Conservation (phyloP, 2,797 vertebrate genomes). For the Chiroxiphia lanceolata region DNA sequence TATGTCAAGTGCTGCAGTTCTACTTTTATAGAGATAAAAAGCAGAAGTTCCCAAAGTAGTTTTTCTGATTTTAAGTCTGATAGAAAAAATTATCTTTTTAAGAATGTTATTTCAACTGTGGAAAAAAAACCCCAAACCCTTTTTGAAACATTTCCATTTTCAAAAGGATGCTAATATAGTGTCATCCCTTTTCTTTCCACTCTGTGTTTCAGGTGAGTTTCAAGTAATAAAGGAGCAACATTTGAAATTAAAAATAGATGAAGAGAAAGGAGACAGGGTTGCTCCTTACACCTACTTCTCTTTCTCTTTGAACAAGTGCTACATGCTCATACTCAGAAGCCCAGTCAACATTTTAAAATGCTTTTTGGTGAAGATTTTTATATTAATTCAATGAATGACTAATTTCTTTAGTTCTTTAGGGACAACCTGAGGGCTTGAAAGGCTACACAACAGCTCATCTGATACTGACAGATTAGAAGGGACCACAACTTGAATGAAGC, state of each 20-base stretch:
- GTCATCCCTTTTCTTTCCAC: neutral
- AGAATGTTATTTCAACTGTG: neutral
- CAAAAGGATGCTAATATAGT: neutral
- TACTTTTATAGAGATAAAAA: neutral
- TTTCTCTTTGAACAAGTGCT: neutral
- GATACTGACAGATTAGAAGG: neutral
- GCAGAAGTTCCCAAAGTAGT: neutral
- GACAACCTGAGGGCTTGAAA: neutral
- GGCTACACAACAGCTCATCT: neutral
- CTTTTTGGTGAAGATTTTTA: neutral
- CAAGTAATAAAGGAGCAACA: neutral
- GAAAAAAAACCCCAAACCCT: neutral
- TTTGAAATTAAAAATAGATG: slow-evolving; percentile 1
- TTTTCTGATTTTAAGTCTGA: neutral
- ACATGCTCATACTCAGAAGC: neutral
- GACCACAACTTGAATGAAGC: neutral
- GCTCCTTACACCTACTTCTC: neutral
- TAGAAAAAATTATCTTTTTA: neutral
- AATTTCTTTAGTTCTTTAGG: neutral
- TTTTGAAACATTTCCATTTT: slow-evolving; percentile 7
- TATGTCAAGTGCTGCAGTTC: neutral
- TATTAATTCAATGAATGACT: neutral
- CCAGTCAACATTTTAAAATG: neutral
- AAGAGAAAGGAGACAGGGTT: neutral
- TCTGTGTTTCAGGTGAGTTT: slow-evolving; percentile 1